Evolutionary conservation across 2,888 invertebrate species (phyloP).

Genomic region (Drosophila stalkeri): DNA sequence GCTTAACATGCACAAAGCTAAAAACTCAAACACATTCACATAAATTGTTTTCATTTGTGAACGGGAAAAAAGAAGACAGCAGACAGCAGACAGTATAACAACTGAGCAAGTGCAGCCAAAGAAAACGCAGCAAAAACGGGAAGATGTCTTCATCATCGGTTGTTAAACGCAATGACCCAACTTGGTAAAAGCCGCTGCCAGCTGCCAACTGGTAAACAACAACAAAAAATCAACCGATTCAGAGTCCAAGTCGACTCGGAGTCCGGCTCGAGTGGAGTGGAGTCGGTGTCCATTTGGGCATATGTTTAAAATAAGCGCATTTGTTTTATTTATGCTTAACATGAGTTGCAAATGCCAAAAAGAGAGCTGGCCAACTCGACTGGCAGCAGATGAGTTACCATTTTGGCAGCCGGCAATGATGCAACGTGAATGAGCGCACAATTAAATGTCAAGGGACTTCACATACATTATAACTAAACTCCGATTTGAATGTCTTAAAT

Average conservation of each 20-base stretch:
- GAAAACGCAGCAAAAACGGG: slow-evolving; percentile 52
- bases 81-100: slow-evolving; percentile 11
- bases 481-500: slow-evolving; percentile 3
- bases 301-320: slow-evolving; percentile 75
- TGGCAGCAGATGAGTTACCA: slow-evolving; percentile 52
- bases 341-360: slow-evolving; percentile 82
- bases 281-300: slow-evolving; percentile 43
- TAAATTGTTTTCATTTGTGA: slow-evolving; percentile 67
- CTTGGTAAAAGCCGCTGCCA: slow-evolving; percentile 66
- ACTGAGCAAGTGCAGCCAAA: slow-evolving; percentile 24
- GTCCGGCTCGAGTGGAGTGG: neutral
- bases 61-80: slow-evolving; percentile 25
- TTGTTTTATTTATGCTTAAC: slow-evolving; percentile 80
- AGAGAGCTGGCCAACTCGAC: slow-evolving; percentile 46
- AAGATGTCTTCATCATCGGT: slow-evolving; percentile 79
- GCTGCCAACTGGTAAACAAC: slow-evolving; percentile 35
- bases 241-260: slow-evolving; percentile 6
- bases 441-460: slow-evolving; percentile 31
- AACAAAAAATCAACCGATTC: slow-evolving; percentile 28
- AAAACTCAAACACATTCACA: slow-evolving; percentile 56
- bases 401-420: slow-evolving; percentile 28
- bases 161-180: slow-evolving; percentile 68
- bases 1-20: slow-evolving; percentile 25
- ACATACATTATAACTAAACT: neutral
- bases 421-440: slow-evolving; percentile 24